A percentile compares a stretch with the other conserved stretches of the same genome.
Evolutionary conservation across 2,113 vertebrate species (phyloP).

Genomic region (Menura novaehollandiae): DNA sequence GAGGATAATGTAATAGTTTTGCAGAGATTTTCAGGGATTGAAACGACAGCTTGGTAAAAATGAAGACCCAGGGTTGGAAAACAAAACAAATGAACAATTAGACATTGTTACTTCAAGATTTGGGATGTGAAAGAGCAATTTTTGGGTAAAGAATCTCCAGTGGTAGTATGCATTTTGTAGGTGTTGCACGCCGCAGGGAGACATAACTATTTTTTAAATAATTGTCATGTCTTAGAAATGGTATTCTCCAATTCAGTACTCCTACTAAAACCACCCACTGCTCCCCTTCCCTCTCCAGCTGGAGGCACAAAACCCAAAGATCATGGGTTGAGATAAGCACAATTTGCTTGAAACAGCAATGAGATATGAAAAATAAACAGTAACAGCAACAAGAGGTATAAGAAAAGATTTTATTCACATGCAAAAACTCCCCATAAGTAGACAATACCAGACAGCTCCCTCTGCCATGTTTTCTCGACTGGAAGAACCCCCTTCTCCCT

Average conservation of each 20-base stretch:
- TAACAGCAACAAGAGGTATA: not conserved
- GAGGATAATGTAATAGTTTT: not conserved
- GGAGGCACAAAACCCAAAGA: not conserved
- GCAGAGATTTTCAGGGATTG: not conserved
- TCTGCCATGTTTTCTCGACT: not conserved
- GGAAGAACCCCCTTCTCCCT: not conserved
- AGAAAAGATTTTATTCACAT: not conserved
- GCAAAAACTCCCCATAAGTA: not conserved
- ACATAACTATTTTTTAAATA: not conserved
- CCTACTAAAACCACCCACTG: not conserved
- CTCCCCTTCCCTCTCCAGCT: not conserved
- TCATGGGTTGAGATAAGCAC: not conserved
- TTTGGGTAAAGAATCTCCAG: not conserved
- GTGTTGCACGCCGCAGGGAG: not conserved
- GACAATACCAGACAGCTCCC: not conserved
- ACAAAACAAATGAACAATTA: not conserved
- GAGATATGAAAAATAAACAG: not conserved
- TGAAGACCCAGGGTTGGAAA: not conserved
- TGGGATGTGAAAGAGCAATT: not conserved
- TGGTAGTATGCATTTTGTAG: not conserved
- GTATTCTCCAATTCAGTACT: not conserved
- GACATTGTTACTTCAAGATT: not conserved
- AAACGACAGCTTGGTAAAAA: not conserved
- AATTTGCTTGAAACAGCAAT: not conserved
- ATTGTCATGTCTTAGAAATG: not conserved